Base-by-base conservation (phyloP, 2,888 invertebrate genomes). In the Diadegma fenestrale region DNA sequence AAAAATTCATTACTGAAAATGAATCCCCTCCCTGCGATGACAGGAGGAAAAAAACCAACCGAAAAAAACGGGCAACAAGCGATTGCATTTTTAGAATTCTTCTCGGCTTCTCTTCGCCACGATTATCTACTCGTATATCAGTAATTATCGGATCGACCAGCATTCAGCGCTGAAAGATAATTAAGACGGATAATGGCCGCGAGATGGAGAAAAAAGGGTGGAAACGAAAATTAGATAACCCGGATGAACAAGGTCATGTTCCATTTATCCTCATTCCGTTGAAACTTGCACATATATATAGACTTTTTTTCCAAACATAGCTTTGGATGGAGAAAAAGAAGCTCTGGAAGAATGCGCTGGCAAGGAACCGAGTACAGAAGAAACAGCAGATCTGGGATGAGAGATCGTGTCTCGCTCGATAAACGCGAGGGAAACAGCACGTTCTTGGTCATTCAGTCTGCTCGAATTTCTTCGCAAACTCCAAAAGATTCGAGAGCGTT, bases 181-280 rank as follows among this genome's bases (percentile, higher is more conserved):
- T 84, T 69, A 64, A 84, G 75, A 80, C 75, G 69, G 76, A 84
- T 80, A 80, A 79, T 75, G 37, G 45, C 43, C n/a, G 12, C n/a
- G 14, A 41, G 26, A 66, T 72, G 48, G 77, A n/a, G 22, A 37
- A 72, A 33, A 17, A 43, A 61, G 22, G 14, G 71, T n/a, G 17
- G 68, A 45, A 61, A 33, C 58, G 61, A 45, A 61, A 68, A 58
- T 84, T 17, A 61, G 66, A 45, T 81, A 78, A 81, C 63, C 26
- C 41, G 51, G 48, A 43, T 37, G 61, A 48, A 61, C 66, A 51
- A 45, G 66, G 72, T 63, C 58, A 61, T 43, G 58, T 78, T 43
- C 66, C 71, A 85, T 85, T 81, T 81, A 78, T 85, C 73, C 64
- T 81, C 73, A 51, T 84, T 84, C 68, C 48, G 72, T 68, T 71